These are phyloP conservation scores for Acanthosepion lycidas DNA, from an alignment of 2,888 invertebrate species.

Conservation along the genomic window DNA sequence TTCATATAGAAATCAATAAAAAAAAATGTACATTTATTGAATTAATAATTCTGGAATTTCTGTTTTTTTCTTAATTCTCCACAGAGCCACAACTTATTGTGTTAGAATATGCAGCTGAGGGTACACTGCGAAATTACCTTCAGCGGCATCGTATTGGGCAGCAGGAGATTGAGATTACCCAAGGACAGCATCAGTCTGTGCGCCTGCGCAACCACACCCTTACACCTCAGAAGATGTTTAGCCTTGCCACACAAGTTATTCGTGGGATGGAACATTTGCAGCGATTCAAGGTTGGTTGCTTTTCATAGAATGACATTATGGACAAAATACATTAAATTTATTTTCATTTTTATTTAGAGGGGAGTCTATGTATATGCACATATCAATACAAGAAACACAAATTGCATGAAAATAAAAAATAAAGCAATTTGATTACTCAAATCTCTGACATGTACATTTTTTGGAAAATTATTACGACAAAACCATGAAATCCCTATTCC, in stretches of 20 bases:
- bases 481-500: no score
- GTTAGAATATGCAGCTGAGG: slow-evolving; percentile 67
- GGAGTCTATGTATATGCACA: no score
- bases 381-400: no score
- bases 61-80: background rate
- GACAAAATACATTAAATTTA: no score
- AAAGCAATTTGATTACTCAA: no score
- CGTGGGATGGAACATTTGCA: slow-evolving; percentile 66
- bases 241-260: slow-evolving; percentile 64
- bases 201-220: slow-evolving; percentile 60
- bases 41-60: background rate
- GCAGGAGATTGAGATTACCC: slow-evolving; percentile 61
- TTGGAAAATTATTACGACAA: no score
- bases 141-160: slow-evolving; percentile 65
- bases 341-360: no score
- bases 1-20: background rate
- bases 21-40: background rate
- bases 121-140: slow-evolving; percentile 64
- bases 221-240: slow-evolving; percentile 63
- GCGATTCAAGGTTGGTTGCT: slow-evolving; percentile 62
- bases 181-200: slow-evolving; percentile 58
- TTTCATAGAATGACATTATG: no score
- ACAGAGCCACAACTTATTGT: slow-evolving; percentile 70
- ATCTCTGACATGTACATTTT: no score
- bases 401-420: no score